Percentiles rank a stretch among this genome's conserved stretches.
Evolutionary conservation across 2,888 invertebrate species (phyloP).

Genomic region (Brachyptera putata): DNA sequence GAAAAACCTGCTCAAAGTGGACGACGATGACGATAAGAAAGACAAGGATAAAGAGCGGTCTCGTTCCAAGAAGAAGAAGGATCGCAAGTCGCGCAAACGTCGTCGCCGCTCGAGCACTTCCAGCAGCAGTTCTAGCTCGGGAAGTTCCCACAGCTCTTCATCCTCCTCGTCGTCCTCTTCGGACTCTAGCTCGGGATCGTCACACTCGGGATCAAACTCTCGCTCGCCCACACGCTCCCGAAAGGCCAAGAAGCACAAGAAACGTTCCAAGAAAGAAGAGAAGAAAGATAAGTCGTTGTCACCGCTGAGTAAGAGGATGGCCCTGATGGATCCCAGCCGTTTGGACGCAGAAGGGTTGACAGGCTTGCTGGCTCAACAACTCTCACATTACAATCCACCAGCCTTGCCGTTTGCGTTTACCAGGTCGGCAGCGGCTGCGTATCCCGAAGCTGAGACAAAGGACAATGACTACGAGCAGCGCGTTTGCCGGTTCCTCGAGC

Average conservation of each 20-base stretch:
- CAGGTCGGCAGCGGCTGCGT: constrained; percentile 15
- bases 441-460: constrained; percentile 36
- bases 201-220: constrained; percentile 38
- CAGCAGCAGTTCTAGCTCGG: constrained; percentile 46
- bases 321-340: constrained; percentile 59
- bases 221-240: constrained; percentile 32
- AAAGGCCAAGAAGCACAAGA: constrained; percentile 35
- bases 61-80: constrained; percentile 47
- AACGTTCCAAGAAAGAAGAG: constrained; percentile 46
- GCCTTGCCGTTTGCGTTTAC: constrained; percentile 34
- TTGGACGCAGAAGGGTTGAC: constrained; percentile 38
- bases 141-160: constrained; percentile 54
- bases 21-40: constrained; percentile 42
- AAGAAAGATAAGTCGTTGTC: constrained; percentile 68
- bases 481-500: constrained; percentile 69
- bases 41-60: constrained; percentile 37
- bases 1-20: constrained; percentile 57
- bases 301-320: constrained; percentile 79
- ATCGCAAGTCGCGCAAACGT: constrained; percentile 41
- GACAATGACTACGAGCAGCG: constrained; percentile 63
- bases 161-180: constrained; percentile 47
- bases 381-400: constrained; percentile 34
- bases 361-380: constrained; percentile 31
- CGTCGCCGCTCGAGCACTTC: constrained; percentile 46
- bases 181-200: constrained; percentile 64